Conservation (phyloP, 2,888 invertebrate species). For the Camponotus fellah region DNA sequence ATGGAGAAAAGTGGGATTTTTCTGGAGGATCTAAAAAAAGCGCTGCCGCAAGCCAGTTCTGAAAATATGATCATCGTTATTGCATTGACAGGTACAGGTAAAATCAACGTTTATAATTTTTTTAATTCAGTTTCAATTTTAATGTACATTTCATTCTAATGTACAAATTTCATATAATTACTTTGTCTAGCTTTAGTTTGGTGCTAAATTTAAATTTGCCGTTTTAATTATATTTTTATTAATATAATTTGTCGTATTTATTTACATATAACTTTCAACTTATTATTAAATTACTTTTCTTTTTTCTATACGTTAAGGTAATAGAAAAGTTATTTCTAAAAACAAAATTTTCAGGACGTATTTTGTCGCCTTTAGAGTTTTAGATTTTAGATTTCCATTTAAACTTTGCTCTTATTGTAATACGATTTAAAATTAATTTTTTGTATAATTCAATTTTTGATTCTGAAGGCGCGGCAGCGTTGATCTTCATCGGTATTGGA, state of each 20-base stretch:
- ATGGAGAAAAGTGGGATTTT: conserved; percentile 77
- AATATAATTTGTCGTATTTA: neutral
- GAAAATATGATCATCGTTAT: conserved; percentile 81
- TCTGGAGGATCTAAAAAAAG: conserved; percentile 80
- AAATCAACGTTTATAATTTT: conserved; percentile 16
- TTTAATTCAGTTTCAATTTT: neutral
- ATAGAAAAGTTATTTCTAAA: neutral
- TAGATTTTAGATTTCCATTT: neutral
- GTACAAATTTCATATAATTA: conserved; percentile 4
- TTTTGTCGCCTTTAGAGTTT: neutral
- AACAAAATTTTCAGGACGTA: neutral
- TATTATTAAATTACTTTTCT: neutral
- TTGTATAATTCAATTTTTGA: neutral
- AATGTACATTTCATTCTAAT: neutral
- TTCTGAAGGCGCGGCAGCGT: conserved; percentile 78
- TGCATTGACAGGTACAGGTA: conserved; percentile 81
- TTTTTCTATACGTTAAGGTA: neutral
- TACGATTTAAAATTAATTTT: neutral
- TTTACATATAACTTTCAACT: neutral
- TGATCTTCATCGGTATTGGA: conserved; percentile 83
- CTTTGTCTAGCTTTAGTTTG: neutral
- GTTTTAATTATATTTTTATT: no score
- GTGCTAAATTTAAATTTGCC: neutral
- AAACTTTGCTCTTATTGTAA: neutral
- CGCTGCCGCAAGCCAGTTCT: conserved; percentile 77